Evolutionary conservation across 2,888 invertebrate genomes (phyloP).

Genomic region (Noctua fimbriata): DNA sequence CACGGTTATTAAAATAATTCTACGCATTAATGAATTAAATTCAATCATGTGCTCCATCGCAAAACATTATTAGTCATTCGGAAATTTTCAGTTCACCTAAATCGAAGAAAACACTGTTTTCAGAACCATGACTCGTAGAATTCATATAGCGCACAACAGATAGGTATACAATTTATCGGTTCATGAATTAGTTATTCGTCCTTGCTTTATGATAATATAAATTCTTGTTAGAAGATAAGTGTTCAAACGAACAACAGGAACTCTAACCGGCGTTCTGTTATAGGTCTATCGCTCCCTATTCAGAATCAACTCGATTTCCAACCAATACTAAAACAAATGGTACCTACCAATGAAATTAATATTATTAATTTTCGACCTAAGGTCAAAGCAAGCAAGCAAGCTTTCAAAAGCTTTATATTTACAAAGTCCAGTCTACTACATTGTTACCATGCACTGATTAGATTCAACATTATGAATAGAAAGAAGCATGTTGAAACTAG

Average conservation of each 20-base stretch:
- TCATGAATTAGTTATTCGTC: slow-evolving; percentile 36
- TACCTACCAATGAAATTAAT: no score
- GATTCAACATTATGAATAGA: slow-evolving; percentile 25
- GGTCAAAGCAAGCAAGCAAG: no score
- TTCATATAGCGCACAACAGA: slow-evolving; percentile 9
- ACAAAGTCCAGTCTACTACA: not conserved
- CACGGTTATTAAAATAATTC: slow-evolving; percentile 35
- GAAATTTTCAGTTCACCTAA: slow-evolving; percentile 22
- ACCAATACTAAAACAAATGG: no score
- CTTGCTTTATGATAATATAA: slow-evolving; percentile 25
- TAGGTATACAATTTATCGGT: slow-evolving; percentile 22
- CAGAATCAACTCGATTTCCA: not conserved
- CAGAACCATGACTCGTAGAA: slow-evolving; percentile 25
- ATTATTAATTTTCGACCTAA: no score
- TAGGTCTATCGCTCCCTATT: not conserved
- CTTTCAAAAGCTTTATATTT: no score
- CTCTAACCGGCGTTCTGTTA: not conserved
- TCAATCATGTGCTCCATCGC: slow-evolving; percentile 6
- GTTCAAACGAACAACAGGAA: slow-evolving; percentile 3
- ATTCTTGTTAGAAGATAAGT: slow-evolving; percentile 18
- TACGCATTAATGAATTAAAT: slow-evolving; percentile 17
- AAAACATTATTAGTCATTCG: slow-evolving; percentile 5
- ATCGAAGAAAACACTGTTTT: slow-evolving; percentile 30
- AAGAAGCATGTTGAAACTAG: slow-evolving; percentile 26
- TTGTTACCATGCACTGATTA: slow-evolving; percentile 26